These are phyloP conservation scores for Microctonus brassicae DNA, from an alignment of 2,888 invertebrate species.

Conservation along the genomic window DNA sequence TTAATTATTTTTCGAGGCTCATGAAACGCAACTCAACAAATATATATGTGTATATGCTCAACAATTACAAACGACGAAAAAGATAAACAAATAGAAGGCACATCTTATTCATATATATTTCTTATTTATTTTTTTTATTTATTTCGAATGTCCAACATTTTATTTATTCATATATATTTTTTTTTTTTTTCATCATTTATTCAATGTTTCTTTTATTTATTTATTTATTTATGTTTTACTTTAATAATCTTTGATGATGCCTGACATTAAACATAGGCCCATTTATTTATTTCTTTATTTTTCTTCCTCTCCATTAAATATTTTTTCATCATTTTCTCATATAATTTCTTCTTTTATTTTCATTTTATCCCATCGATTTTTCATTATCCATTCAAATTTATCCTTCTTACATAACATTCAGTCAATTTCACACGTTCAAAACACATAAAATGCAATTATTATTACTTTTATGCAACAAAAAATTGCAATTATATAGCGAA, in stretches of 20 bases:
- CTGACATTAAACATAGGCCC: too few relatives aligned
- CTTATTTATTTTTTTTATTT: slow-evolving; percentile 12
- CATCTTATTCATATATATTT: slow-evolving; percentile 55
- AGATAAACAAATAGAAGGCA: slow-evolving; percentile 69
- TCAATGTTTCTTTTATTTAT: too few relatives aligned
- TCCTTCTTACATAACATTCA: background rate
- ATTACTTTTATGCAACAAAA: too few relatives aligned
- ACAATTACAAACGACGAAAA: slow-evolving; percentile 64
- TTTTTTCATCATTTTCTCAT: too few relatives aligned
- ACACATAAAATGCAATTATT: too few relatives aligned
- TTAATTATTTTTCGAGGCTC: slow-evolving; percentile 1
- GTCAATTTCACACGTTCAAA: background rate
- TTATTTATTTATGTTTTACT: too few relatives aligned
- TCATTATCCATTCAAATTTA: background rate
- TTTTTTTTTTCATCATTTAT: background rate
- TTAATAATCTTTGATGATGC: too few relatives aligned
- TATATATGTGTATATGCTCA: slow-evolving; percentile 53
- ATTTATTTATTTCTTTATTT: too few relatives aligned
- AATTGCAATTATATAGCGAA: slow-evolving; percentile 2
- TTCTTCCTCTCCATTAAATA: too few relatives aligned
- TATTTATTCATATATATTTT: background rate
- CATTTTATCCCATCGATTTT: background rate
- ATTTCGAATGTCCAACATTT: background rate
- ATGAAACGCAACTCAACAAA: slow-evolving; percentile 51
- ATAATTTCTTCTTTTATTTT: background rate